Percentiles rank a stretch among this genome's conserved stretches.
These are phyloP conservation scores for Gandaritis pyraliata DNA, from an alignment of 2,888 invertebrate genomes.

Conservation along the genomic window DNA sequence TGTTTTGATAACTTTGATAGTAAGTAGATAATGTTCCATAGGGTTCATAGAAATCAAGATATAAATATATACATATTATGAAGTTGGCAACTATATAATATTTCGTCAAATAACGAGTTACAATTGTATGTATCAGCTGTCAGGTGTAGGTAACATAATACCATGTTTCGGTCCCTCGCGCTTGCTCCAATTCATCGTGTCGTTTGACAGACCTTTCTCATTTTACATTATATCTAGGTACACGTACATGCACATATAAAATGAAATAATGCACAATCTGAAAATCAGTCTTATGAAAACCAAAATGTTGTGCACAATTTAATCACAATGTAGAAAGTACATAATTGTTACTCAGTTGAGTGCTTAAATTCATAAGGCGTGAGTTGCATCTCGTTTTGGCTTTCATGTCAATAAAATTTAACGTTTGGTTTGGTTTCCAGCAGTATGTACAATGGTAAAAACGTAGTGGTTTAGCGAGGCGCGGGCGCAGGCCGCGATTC, in stretches of 20 bases:
- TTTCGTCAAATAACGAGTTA: constrained; percentile 67
- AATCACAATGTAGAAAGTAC: constrained; percentile 52
- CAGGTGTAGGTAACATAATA: constrained; percentile 70
- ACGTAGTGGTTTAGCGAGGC: constrained; percentile 18
- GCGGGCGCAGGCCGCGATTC: constrained; percentile 57
- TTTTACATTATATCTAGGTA: constrained; percentile 59
- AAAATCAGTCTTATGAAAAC: constrained; percentile 41
- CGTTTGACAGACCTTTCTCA: constrained; percentile 81
- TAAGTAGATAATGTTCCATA: too few relatives aligned
- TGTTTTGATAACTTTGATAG: too few relatives aligned
- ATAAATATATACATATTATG: background rate
- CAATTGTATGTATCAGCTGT: constrained; percentile 77
- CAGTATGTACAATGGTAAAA: background rate
- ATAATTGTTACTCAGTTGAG: constrained; percentile 44
- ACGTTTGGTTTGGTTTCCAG: constrained; percentile 44
- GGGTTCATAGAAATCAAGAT: background rate
- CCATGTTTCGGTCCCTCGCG: constrained; percentile 77
- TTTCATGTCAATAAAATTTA: constrained; percentile 49
- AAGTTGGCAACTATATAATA: constrained; percentile 56
- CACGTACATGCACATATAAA: constrained; percentile 31
- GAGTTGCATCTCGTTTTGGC: constrained; percentile 49
- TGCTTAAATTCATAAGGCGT: constrained; percentile 49
- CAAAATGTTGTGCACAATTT: constrained; percentile 38
- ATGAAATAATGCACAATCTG: constrained; percentile 34
- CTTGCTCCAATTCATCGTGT: constrained; percentile 77